Base-by-base conservation (phyloP, 2,888 invertebrate species). In the Cantharis rufa region DNA sequence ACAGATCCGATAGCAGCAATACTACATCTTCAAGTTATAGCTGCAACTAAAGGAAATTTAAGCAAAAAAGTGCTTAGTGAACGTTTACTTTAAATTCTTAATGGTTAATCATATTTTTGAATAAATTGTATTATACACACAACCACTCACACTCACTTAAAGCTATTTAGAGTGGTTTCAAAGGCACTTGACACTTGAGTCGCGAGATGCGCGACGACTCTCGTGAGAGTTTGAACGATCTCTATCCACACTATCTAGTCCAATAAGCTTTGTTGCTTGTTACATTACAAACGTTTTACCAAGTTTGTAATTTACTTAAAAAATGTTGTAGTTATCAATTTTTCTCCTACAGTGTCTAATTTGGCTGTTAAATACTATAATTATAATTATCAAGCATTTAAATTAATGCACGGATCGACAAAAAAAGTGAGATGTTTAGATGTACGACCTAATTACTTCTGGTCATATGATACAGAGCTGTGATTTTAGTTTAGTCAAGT, bases 361-460 rank as follows among this genome's bases (percentile, higher is more conserved):
- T 87, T 87, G 87, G 86, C 87, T 87, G 87, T 87, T 87, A 69
- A 24, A 71, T 16, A 74, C 71, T 74, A 74, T 84, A 85, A 86
- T 87, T 84, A 85, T 87, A 85, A 85, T 86, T 87, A 86, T 86
- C 84, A 84, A 86, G 88, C 87, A 88, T 88, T 88, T 86, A 84
- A 78, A 82, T 70, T 83, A 87, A 87, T 87, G 87, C 87, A 86
- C 85, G 87, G 87, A 87, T 87, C 85, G 88, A 88, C 88, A 88
- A 88, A 87, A 88, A 88, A 88, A 88, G 88, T 88, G 88, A 88
- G 88, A 88, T 86, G 87, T 86, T 87, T 87, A 87, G 87, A 86
- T 86, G 86, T 87, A 87, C 83, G 86, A 87, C 82, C 81, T 81
- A 81, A 84, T 84, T 83, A 84, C 84, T 83, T 82, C 81, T 79